Evolutionary conservation across 30 jellyfish, hydroid and myxozoan genomes (phyloP).

Genomic region (Euphysa ruthae): DNA sequence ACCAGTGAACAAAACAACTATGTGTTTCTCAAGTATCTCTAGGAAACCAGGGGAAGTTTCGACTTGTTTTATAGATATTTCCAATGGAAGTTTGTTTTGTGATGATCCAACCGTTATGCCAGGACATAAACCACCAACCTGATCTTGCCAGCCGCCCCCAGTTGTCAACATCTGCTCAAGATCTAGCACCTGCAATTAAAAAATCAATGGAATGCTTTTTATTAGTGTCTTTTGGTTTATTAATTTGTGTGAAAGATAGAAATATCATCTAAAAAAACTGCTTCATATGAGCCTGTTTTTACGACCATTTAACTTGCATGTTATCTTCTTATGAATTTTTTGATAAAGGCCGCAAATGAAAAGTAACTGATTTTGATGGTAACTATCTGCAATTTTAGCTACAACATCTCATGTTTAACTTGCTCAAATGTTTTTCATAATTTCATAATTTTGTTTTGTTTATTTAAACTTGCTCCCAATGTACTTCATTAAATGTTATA

Average conservation of each 20-base stretch:
- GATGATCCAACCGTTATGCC: constrained; percentile 82
- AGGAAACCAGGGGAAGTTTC: constrained; percentile 70
- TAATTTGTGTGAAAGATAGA: neutral
- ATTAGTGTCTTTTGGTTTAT: neutral
- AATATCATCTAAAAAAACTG: neutral
- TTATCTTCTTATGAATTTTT: too few relatives aligned
- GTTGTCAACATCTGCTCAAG: constrained; percentile 93
- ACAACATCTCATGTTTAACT: too few relatives aligned
- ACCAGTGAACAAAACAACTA: constrained; percentile 82
- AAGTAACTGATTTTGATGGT: too few relatives aligned
- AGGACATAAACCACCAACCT: constrained; percentile 92
- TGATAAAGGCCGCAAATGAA: too few relatives aligned
- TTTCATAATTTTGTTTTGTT: too few relatives aligned
- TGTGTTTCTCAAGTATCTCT: constrained; percentile 60
- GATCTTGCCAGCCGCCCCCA: constrained; percentile 99
- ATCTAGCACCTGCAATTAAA: constrained; percentile 63
- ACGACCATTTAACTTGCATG: too few relatives aligned
- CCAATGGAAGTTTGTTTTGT: constrained; percentile 63
- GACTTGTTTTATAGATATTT: constrained; percentile 39
- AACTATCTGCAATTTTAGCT: too few relatives aligned
- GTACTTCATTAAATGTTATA: too few relatives aligned
- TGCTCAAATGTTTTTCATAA: too few relatives aligned
- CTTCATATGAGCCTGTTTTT: too few relatives aligned
- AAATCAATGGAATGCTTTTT: neutral
- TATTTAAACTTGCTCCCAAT: too few relatives aligned